phyloP scores from a whole-genome alignment of 2,797 vertebrate species.

The Hippoglossus hippoglossus region DNA sequence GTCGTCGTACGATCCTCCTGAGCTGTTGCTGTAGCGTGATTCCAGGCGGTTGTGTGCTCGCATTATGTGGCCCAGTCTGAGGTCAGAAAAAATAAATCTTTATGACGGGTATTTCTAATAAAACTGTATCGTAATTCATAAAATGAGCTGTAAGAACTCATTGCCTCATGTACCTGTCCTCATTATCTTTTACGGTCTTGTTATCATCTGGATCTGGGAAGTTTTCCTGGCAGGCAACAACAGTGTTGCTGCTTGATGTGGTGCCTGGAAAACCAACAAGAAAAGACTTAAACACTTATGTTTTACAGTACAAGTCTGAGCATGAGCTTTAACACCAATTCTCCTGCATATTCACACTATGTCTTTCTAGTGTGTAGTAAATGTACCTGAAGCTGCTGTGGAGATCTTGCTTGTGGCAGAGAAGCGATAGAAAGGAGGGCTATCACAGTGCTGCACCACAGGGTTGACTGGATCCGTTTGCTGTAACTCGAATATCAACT shows the following conservation, averaged over 20 bases:
- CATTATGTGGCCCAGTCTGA: slow-evolving; percentile 83
- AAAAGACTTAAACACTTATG: neutral
- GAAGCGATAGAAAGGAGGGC: slow-evolving; percentile 96
- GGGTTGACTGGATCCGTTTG: slow-evolving; percentile 97
- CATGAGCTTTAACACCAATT: slow-evolving; percentile 9
- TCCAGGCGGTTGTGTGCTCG: slow-evolving; percentile 94
- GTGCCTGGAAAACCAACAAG: slow-evolving; percentile 83
- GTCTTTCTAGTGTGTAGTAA: neutral
- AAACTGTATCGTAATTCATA: neutral
- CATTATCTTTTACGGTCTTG: slow-evolving; percentile 89
- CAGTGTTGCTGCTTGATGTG: slow-evolving; percentile 95
- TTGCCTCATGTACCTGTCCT: slow-evolving; percentile 88
- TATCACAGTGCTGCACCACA: slow-evolving; percentile 96
- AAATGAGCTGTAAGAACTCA: neutral
- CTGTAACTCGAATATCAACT: slow-evolving; percentile 95
- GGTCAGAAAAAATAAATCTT: slow-evolving; percentile 17
- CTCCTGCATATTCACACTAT: slow-evolving; percentile 5
- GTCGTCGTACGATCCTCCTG: slow-evolving; percentile 96
- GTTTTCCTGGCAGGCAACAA: slow-evolving; percentile 92
- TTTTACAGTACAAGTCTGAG: neutral
- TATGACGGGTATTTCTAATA: neutral
- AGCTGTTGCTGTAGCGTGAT: slow-evolving; percentile 98
- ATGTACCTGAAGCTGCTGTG: slow-evolving; percentile 90
- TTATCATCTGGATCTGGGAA: slow-evolving; percentile 90
- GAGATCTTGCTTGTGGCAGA: slow-evolving; percentile 92